A percentile compares a stretch with the other conserved stretches of the same genome.
Evolutionary conservation across 2,797 vertebrate genomes (phyloP).

Genomic region (Oreonectes daqikongensis): DNA sequence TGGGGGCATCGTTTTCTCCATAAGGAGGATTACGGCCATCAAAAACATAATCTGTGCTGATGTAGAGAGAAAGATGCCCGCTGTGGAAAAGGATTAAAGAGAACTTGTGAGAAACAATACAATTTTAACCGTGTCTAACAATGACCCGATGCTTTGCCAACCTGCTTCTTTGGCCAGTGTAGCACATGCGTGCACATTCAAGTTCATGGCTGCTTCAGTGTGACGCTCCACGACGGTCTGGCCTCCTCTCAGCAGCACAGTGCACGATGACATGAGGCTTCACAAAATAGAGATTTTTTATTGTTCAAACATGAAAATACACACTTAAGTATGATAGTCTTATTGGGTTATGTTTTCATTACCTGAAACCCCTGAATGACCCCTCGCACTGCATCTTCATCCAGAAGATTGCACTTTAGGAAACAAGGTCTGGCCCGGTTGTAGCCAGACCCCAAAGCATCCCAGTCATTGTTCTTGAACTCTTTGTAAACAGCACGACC

Average conservation of each 20-base stretch:
- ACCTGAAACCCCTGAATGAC: conserved; percentile 88
- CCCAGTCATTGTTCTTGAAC: conserved; percentile 86
- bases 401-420: conserved; percentile 87
- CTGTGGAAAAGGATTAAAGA: conserved; percentile 59
- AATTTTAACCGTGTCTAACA: conserved; percentile 3
- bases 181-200: conserved; percentile 89
- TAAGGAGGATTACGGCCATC: conserved; percentile 94
- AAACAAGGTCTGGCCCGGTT: conserved; percentile 85
- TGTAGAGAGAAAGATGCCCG: conserved; percentile 87
- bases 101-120: neutral
- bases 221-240: conserved; percentile 91
- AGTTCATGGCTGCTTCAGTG: conserved; percentile 85
- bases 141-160: conserved; percentile 62
- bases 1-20: conserved; percentile 87
- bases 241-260: conserved; percentile 93
- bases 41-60: conserved; percentile 96
- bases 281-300: neutral
- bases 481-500: conserved; percentile 90
- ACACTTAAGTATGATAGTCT: too few species aligned
- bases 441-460: conserved; percentile 83
- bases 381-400: conserved; percentile 81
- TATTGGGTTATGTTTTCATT: too few species aligned
- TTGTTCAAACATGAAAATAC: too few species aligned
- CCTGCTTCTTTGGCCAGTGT: conserved; percentile 92
- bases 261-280: conserved; percentile 93